Percentiles rank a stretch among this genome's conserved stretches.
phyloP scores from a whole-genome alignment of 2,113 vertebrate species.

The Cathartes aura region DNA sequence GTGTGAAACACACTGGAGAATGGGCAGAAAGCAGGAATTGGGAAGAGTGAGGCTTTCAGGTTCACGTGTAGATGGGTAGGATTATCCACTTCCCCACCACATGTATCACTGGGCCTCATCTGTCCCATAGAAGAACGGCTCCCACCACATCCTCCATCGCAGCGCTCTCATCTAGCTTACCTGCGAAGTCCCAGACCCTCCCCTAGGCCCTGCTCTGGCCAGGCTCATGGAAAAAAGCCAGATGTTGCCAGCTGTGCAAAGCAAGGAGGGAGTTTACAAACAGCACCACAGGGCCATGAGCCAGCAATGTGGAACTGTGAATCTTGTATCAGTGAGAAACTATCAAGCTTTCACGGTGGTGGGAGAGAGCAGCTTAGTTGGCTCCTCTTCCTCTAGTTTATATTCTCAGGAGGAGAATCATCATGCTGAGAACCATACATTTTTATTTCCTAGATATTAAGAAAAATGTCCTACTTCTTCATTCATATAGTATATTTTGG shows the following conservation, averaged over 20 bases:
- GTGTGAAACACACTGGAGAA: not conserved
- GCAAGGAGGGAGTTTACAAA: not conserved
- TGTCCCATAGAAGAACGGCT: not conserved
- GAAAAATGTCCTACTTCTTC: conserved; percentile 18
- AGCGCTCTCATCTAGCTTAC: not conserved
- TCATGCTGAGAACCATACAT: not conserved
- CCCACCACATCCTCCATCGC: not conserved
- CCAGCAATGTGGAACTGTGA: not conserved
- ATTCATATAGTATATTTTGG: not conserved
- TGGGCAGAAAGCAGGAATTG: not conserved
- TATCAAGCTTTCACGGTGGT: not conserved
- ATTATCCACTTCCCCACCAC: not conserved
- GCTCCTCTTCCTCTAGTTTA: not conserved
- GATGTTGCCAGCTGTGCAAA: not conserved
- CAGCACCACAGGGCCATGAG: not conserved
- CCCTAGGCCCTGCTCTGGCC: not conserved
- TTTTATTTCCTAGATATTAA: conserved; percentile 43
- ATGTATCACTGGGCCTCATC: accelerated
- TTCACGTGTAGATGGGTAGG: not conserved
- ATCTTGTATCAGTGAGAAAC: not conserved
- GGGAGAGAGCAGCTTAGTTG: not conserved
- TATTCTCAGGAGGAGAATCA: conserved; percentile 2
- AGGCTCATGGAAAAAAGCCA: not conserved
- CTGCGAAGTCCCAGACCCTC: not conserved
- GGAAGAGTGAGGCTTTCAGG: not conserved